Evolutionary conservation across 2,797 vertebrate genomes (phyloP).

Genomic region (Sus cebifrons): DNA sequence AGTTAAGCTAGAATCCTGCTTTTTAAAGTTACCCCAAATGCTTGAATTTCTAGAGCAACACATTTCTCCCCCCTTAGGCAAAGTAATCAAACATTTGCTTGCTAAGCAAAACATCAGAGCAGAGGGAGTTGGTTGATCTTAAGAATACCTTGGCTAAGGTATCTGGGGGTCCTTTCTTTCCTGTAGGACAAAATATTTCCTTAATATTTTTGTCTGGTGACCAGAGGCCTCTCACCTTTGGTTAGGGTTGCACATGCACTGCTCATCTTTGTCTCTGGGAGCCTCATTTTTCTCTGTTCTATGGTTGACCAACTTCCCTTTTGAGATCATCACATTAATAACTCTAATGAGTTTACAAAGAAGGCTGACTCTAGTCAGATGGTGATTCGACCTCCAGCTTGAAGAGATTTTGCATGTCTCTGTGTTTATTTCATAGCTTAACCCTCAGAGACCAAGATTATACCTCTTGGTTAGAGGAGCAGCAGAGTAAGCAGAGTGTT

Average conservation of each 20-base stretch:
- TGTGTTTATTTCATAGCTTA: slow-evolving; percentile 49
- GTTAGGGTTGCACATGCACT: neutral
- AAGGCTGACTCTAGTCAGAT: slow-evolving; percentile 21
- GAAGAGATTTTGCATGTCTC: slow-evolving; percentile 48
- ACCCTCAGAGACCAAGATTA: neutral
- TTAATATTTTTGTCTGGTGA: slow-evolving; percentile 10
- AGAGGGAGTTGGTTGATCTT: neutral
- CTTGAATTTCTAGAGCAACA: neutral
- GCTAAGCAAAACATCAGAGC: neutral
- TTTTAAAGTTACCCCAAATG: slow-evolving; percentile 12
- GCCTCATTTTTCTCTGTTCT: slow-evolving; percentile 54
- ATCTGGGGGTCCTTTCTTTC: neutral
- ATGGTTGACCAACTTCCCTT: slow-evolving; percentile 34
- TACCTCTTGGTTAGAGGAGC: neutral
- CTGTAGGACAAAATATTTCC: neutral
- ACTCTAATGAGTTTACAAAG: slow-evolving; percentile 51
- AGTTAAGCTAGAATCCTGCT: slow-evolving; percentile 20
- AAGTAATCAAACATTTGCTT: neutral
- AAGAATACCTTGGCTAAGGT: neutral
- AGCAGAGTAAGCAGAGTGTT: neutral
- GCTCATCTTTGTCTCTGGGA: neutral
- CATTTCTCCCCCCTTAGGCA: neutral
- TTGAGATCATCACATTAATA: slow-evolving; percentile 58
- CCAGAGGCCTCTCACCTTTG: neutral
- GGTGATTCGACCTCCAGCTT: neutral